phyloP scores from a whole-genome alignment of 2,888 invertebrate genomes.

The Fragum fragum region DNA sequence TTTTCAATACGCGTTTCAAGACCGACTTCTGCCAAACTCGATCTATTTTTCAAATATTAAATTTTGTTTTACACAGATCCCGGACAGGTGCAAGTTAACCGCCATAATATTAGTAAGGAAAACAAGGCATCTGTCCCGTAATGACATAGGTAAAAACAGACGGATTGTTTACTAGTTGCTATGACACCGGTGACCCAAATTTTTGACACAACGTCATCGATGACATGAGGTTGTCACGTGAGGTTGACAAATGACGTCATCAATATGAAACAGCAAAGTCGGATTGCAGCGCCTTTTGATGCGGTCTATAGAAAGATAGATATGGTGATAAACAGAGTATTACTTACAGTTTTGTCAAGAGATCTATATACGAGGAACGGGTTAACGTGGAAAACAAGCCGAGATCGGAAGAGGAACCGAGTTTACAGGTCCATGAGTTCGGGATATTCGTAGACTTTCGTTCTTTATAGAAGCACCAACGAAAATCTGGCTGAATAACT shows the following conservation, averaged over 20 bases:
- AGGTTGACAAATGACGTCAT: neutral
- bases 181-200: too few species aligned
- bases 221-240: neutral
- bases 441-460: neutral
- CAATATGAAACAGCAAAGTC: neutral
- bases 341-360: neutral
- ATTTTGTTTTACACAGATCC: too few species aligned
- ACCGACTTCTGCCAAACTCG: too few species aligned
- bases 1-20: too few species aligned
- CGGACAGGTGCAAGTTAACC: too few species aligned
- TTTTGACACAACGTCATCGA: too few species aligned
- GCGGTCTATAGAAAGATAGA: neutral
- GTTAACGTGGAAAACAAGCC: neutral
- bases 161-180: too few species aligned
- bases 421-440: neutral
- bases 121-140: too few species aligned
- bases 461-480: neutral
- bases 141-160: too few species aligned
- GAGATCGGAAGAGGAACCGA: neutral
- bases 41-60: too few species aligned
- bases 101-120: too few species aligned
- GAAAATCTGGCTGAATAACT: neutral
- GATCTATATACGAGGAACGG: neutral
- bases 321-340: neutral
- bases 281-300: neutral